phyloP scores from a whole-genome alignment of 2,797 vertebrate genomes.

The Euphonia xanthogaster region DNA sequence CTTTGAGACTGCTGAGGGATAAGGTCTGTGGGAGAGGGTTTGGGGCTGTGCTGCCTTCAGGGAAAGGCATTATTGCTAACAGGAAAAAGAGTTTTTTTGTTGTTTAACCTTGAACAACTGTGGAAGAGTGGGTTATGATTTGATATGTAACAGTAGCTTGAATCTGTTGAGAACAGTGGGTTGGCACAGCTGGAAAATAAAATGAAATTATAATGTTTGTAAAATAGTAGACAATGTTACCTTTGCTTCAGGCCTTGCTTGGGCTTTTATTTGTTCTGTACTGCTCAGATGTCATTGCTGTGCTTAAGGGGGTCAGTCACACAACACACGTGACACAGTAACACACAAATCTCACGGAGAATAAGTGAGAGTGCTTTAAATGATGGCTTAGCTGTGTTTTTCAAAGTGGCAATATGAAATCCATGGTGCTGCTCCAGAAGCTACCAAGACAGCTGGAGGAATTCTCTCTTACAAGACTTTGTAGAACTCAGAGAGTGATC shows the following conservation, averaged over 20 bases:
- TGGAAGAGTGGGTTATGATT: slow-evolving; percentile 11
- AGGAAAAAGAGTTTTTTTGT: neutral
- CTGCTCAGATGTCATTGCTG: neutral
- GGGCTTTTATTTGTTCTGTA: neutral
- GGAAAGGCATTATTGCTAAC: neutral
- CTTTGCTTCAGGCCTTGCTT: neutral
- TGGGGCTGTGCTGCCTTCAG: neutral
- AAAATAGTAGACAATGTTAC: neutral
- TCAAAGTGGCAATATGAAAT: neutral
- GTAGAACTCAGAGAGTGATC: neutral
- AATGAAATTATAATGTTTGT: neutral
- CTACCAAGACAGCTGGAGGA: neutral
- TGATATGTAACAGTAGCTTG: neutral
- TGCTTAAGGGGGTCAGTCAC: neutral
- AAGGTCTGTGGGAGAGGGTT: neutral
- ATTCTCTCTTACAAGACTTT: neutral
- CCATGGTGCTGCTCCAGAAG: neutral
- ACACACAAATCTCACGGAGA: rapidly evolving
- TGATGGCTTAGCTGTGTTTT: neutral
- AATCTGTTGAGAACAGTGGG: neutral
- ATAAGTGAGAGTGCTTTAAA: neutral
- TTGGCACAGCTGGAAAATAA: neutral
- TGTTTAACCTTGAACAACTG: neutral
- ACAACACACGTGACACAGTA: rapidly evolving
- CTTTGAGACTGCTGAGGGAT: neutral